A percentile compares a stretch with the other conserved stretches of the same genome.
phyloP scores from a whole-genome alignment of 2,888 invertebrate species.

The Acleris emargana region DNA sequence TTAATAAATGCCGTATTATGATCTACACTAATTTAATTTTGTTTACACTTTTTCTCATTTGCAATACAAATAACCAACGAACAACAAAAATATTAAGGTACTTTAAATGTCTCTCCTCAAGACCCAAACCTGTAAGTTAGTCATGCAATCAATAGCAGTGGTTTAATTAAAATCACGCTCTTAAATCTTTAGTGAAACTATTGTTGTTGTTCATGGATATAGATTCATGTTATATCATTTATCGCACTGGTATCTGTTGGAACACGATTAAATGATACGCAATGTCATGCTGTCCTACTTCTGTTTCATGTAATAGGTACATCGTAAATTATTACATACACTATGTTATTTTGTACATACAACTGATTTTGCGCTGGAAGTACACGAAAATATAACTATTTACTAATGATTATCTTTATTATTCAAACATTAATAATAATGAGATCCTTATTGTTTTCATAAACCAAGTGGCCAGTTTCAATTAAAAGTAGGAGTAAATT shows the following conservation, averaged over 20 bases:
- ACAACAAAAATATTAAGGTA: constrained; percentile 31
- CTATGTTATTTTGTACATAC: constrained; percentile 12
- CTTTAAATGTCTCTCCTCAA: constrained; percentile 17
- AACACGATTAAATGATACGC: constrained; percentile 24
- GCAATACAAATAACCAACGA: constrained; percentile 41
- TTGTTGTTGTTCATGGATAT: neutral
- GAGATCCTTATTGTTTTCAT: constrained; percentile 37
- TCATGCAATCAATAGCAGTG: constrained; percentile 11
- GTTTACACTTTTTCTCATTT: constrained; percentile 40
- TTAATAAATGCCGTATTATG: constrained; percentile 62
- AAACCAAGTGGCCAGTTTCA: constrained; percentile 30
- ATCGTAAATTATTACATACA: constrained; percentile 16
- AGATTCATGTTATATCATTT: neutral
- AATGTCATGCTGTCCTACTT: constrained; percentile 19
- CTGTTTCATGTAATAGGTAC: constrained; percentile 5
- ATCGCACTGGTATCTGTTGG: neutral
- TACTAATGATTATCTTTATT: constrained; percentile 27
- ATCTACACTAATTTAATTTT: constrained; percentile 48
- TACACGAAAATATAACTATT: constrained; percentile 29
- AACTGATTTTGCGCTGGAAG: constrained; percentile 24
- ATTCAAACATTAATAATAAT: constrained; percentile 37
- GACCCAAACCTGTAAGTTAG: neutral
- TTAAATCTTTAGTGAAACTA: neutral
- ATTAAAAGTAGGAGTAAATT: constrained; percentile 1
- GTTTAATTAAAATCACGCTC: constrained; percentile 12